phyloP scores from a whole-genome alignment of 92 coral and sea anemone species.

The Zoanthus sansibaricus region DNA sequence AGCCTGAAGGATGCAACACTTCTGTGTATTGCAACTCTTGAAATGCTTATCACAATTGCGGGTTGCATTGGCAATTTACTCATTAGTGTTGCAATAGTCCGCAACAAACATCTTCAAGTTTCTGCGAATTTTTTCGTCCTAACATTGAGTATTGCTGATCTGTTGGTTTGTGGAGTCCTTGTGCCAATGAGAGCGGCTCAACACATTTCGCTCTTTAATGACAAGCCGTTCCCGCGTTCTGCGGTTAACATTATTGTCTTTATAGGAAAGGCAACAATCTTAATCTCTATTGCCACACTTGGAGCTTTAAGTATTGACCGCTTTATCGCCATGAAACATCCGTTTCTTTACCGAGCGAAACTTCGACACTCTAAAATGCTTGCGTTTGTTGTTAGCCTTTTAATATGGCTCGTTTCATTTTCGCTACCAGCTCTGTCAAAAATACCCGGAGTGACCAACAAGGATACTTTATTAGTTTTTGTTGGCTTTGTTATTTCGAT shows the following conservation, averaged over 20 bases:
- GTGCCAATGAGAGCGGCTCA: constrained; percentile 71
- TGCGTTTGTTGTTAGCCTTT: constrained; percentile 21
- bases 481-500: constrained; percentile 57
- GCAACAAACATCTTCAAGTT: constrained; percentile 60
- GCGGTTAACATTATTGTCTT: constrained; percentile 55
- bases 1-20: neutral
- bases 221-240: constrained; percentile 24
- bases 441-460: constrained; percentile 52
- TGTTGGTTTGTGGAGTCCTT: constrained; percentile 56
- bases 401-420: constrained; percentile 52
- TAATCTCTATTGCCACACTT: constrained; percentile 56
- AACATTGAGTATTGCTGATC: constrained; percentile 59
- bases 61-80: constrained; percentile 64
- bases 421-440: constrained; percentile 57
- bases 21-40: constrained; percentile 39
- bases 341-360: constrained; percentile 60
- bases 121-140: constrained; percentile 66
- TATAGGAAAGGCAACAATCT: constrained; percentile 66
- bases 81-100: constrained; percentile 56
- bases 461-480: constrained; percentile 58
- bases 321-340: constrained; percentile 52
- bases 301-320: constrained; percentile 64
- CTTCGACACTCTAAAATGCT: constrained; percentile 41
- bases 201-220: constrained; percentile 46
- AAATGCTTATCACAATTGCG: constrained; percentile 48